Conservation (phyloP, 1,140 invertebrate species). For the Drosophila virilis region DNA sequence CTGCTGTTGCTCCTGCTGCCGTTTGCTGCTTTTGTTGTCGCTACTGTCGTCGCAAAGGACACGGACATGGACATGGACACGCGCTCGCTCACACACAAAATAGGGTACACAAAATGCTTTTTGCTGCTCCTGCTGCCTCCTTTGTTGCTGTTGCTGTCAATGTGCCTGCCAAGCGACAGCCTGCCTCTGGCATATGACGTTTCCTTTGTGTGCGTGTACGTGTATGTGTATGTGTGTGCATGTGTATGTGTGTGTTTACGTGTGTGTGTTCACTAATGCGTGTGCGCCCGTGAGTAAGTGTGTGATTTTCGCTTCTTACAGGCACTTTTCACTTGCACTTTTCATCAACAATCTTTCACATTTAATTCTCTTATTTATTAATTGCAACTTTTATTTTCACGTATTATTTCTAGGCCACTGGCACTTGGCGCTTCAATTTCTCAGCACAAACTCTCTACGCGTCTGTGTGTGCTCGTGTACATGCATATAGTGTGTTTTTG, state of each 20-base stretch:
- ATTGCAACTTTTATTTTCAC: conserved; percentile 42
- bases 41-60: conserved; percentile 42
- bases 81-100: conserved; percentile 64
- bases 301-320: conserved; percentile 50
- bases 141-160: conserved; percentile 61
- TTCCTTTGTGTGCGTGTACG: conserved; percentile 59
- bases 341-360: conserved; percentile 26
- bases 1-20: conserved; percentile 25
- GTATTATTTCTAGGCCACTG: conserved; percentile 60
- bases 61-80: conserved; percentile 35
- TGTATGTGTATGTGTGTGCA: conserved; percentile 30
- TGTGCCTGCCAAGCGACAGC: conserved; percentile 53
- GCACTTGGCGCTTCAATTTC: conserved; percentile 72
- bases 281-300: conserved; percentile 7
- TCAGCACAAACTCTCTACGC: conserved; percentile 37
- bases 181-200: conserved; percentile 80
- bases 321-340: conserved; percentile 78
- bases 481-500: conserved; percentile 16
- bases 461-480: conserved; percentile 17
- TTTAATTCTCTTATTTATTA: conserved; percentile 37
- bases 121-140: conserved; percentile 40
- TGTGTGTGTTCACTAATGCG: conserved; percentile 22
- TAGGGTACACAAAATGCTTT: conserved; percentile 81
- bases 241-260: conserved; percentile 25
- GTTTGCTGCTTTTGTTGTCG: conserved; percentile 16